phyloP scores from a whole-genome alignment of 2,797 vertebrate genomes.

The Spinibarbus caldwelli region DNA sequence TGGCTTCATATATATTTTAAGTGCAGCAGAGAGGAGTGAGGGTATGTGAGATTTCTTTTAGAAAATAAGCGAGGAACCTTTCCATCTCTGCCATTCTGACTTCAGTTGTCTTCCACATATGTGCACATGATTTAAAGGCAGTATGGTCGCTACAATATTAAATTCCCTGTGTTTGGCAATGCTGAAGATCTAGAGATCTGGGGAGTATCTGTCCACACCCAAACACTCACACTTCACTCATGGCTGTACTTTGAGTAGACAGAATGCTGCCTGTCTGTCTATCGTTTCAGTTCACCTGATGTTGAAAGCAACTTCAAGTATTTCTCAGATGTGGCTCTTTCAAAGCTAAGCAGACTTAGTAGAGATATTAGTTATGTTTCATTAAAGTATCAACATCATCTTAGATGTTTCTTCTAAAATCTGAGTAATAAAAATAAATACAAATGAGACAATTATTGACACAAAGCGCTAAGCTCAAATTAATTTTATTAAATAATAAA shows the following conservation, averaged over 20 bases:
- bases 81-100: slow-evolving; percentile 7
- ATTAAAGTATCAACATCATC: not conserved
- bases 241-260: not conserved
- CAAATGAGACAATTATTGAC: not conserved
- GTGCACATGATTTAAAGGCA: not conserved
- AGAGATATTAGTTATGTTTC: not conserved
- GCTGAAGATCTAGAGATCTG: slow-evolving; percentile 23
- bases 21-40: slow-evolving; percentile 23
- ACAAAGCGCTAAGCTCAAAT: not conserved
- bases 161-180: not conserved
- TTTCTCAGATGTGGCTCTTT: not conserved
- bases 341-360: not conserved
- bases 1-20: slow-evolving; percentile 35
- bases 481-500: not conserved
- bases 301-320: not conserved
- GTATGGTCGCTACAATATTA: slow-evolving; percentile 1
- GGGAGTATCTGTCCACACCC: slow-evolving; percentile 20
- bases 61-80: not conserved
- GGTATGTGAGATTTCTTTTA: slow-evolving; percentile 33
- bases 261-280: not conserved
- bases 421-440: not conserved
- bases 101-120: not conserved
- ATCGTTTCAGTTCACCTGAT: not conserved
- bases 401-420: not conserved
- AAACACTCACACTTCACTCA: too few relatives aligned